A percentile compares a stretch with the other conserved stretches of the same genome.
Conservation (phyloP, 1,140 invertebrate species). For the Drosophila melanica region DNA sequence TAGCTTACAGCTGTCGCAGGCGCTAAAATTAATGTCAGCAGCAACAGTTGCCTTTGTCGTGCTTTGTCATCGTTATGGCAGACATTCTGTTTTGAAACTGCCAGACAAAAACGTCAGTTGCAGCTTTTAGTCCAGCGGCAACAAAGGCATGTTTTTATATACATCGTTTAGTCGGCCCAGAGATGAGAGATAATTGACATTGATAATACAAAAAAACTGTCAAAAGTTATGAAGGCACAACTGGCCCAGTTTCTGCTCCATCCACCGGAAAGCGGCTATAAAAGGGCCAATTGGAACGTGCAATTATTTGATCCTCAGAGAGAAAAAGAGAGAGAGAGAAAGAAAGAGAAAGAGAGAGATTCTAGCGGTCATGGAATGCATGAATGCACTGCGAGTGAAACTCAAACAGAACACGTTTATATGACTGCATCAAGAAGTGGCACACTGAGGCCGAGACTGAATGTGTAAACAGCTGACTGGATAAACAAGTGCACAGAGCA, state of each 20-base stretch:
- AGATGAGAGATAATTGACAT: conserved; percentile 45
- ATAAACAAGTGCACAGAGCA: conserved; percentile 60
- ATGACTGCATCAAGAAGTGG: conserved; percentile 69
- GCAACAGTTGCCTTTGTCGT: conserved; percentile 18
- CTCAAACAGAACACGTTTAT: conserved; percentile 70
- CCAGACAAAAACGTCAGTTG: conserved; percentile 15
- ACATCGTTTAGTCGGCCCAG: conserved; percentile 52
- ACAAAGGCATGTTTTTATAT: conserved; percentile 26
- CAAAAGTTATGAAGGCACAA: conserved; percentile 39
- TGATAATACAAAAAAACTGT: conserved; percentile 61
- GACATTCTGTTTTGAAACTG: conserved; percentile 18
- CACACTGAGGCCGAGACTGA: conserved; percentile 37
- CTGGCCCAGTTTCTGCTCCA: conserved; percentile 11
- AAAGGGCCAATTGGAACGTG: conserved; percentile 61
- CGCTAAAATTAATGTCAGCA: conserved; percentile 27
- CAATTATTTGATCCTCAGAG: conserved; percentile 47
- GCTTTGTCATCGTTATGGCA: conserved; percentile 24
- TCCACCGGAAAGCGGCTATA: conserved; percentile 10
- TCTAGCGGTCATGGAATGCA: conserved; percentile 14
- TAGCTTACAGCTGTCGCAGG: conserved; percentile 9
- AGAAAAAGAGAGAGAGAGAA: background rate
- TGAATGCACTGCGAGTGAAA: conserved; percentile 73
- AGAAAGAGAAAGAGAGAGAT: no score
- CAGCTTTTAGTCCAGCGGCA: conserved; percentile 14
- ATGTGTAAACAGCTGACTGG: conserved; percentile 69